Conservation (phyloP, 2,797 vertebrate species). For the Cetoscarus ocellatus region DNA sequence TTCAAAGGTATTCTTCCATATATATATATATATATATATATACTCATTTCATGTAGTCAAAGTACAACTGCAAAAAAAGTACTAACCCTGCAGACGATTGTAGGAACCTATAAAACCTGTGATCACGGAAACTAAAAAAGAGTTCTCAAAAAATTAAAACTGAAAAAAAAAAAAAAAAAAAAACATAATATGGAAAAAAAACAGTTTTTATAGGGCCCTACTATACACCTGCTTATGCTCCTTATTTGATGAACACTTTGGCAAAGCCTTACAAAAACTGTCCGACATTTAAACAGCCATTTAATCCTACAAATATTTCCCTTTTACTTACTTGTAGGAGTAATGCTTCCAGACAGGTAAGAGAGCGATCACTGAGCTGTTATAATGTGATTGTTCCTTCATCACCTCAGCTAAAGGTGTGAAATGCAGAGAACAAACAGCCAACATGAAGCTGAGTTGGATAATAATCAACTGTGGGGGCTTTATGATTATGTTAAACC, state of each 20-base stretch:
- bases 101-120: no score
- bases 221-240: constrained; percentile 8
- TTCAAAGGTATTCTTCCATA: no score
- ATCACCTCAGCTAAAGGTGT: constrained; percentile 50
- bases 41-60: no score
- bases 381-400: constrained; percentile 48
- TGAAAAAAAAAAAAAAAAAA: no score
- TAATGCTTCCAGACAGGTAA: constrained; percentile 45
- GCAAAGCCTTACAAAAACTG: constrained; percentile 10
- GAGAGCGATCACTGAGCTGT: constrained; percentile 53
- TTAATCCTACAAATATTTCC: constrained; percentile 58
- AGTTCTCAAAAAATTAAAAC: no score
- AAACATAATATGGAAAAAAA: no score
- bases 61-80: no score
- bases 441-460: constrained; percentile 23
- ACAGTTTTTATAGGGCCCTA: constrained; percentile 42
- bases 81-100: no score
- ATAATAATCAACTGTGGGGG: constrained; percentile 50
- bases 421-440: constrained; percentile 36
- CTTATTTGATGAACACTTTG: constrained; percentile 54
- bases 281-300: constrained; percentile 4
- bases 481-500: constrained; percentile 59
- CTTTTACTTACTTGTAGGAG: constrained; percentile 28
- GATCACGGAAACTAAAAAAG: no score
- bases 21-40: no score